Evolutionary conservation across 2,113 vertebrate species (phyloP), one percentile per base, ranked within the genome.

Genomic region (Motacilla alba): DNA sequence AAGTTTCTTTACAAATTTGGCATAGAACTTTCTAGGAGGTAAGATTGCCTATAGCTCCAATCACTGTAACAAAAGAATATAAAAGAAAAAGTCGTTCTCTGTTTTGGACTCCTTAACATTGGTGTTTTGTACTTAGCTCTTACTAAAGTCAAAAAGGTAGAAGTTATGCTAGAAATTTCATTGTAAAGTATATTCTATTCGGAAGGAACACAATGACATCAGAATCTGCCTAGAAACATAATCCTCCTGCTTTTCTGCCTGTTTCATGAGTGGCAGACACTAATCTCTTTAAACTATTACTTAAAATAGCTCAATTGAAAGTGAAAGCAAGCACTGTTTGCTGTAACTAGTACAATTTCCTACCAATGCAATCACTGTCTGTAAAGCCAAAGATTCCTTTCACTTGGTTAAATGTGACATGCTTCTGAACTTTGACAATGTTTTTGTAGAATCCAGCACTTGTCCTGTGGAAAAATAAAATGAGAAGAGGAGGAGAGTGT

Each of bases 331-430:
- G 37, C 27, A 72, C 7, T 43, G 33, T 17, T 76, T 92, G 41
- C 15, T 35, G 33, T 69, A 83, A 88, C 5, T 21, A 0, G 1
- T 14, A 50, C 4, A 10, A 37, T 33, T 52, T 94, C 98, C 94
- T 97, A 99, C 99, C 99, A 41, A 99, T 99, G 96, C 99, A 98
- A 96, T 99, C 99, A 3, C 99, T 99, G 98, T 99, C 99, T 11
- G 98, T 98, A 93, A 99, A 99, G 75, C 99, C 99, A 24, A 99
- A 99, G 90, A 99, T 99, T 88, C 99, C 99, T 97, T 99, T 99
- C 81, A 99, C 99, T 97, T 99, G 99, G 92, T 99, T 99, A 96
- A 99, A 99, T 5, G 99, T 99, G 19, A 99, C 99, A 11, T 99
- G 99, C 92, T 99, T 99, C 97, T 99, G 99, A 91, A 99, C 97